Evolutionary conservation across 1,140 invertebrate species (phyloP), one percentile per base, ranked within the genome.

Genomic region (Mercenaria mercenaria): DNA sequence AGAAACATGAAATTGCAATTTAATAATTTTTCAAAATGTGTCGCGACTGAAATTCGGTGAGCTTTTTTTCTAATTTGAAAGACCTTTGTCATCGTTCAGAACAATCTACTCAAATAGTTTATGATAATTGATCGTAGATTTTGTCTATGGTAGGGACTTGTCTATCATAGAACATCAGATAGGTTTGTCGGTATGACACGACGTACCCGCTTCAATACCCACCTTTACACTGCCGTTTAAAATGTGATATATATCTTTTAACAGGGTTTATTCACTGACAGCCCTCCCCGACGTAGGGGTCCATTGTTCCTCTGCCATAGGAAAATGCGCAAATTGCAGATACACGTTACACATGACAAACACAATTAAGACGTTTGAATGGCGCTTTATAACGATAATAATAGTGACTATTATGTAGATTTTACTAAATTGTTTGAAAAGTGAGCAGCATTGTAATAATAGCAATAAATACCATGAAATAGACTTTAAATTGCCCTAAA

Each of bases 231-330:
- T 15, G 23, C 67, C n/a, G 15, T 39, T 72, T 41, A 72, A 37
- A 72, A 39, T 39, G 37, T 72, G 67, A 72, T 39, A 72, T 39
- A 20, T 39, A 72, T 72, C 67, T 72, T 39, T 72, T 72, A 72
- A 72, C 67, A 72, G 13, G 18, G 37, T 72, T 39, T 41, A n/a
- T 72, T 72, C 34, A 72, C 39, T 72, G 67, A 72, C 67, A 72
- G 18, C 34, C 67, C 34, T 72, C 67, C 67, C 34, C 67, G 18
- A 39, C 34, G 67, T 72, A 39, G 11, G n/a, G 11, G 32, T 13
- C 61, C 32, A 67, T 67, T 67, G 61, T 67, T 67, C 61, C 61
- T 34, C 29, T 29, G n/a, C 6, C 29, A 67, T 37, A 67, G n/a
- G 61, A 67, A 29, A 67, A 67, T 67, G 61, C 32, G 29, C 29